phyloP scores from a whole-genome alignment of 2,113 vertebrate species.

The Penelope pileata region DNA sequence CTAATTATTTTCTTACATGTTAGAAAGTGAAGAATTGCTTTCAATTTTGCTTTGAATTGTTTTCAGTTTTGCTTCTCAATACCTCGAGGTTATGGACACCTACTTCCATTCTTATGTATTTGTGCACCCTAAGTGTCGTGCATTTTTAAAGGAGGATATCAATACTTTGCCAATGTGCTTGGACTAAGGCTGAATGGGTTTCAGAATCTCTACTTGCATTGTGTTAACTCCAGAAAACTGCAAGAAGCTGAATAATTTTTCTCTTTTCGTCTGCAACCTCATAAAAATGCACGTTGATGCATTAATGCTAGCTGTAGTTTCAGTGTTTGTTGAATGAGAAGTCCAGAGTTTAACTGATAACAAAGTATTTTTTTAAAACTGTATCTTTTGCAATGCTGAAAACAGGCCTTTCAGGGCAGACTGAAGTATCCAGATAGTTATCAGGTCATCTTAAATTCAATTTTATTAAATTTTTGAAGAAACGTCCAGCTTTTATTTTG shows the following conservation, averaged over 20 bases:
- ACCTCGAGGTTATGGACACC: not conserved
- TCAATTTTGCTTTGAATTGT: not conserved
- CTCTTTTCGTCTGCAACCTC: not conserved
- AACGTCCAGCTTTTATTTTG: not conserved
- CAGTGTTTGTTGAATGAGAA: not conserved
- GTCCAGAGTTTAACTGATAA: not conserved
- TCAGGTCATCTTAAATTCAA: not conserved
- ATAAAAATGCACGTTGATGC: rapidly evolving
- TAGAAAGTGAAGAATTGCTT: not conserved
- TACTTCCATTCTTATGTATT: not conserved
- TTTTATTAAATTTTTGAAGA: not conserved
- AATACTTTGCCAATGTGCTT: not conserved
- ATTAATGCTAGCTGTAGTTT: not conserved
- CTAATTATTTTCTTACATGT: not conserved
- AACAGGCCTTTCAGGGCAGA: not conserved
- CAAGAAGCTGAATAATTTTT: not conserved
- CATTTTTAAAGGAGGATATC: not conserved
- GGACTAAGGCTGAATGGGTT: not conserved
- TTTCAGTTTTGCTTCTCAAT: not conserved
- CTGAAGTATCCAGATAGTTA: not conserved
- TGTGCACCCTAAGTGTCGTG: not conserved
- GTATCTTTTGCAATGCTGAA: not conserved
- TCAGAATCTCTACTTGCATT: not conserved
- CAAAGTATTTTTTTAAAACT: not conserved
- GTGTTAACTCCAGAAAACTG: not conserved